Evolutionary conservation across 2,888 invertebrate genomes (phyloP).

Genomic region (Pomacea canaliculata): DNA sequence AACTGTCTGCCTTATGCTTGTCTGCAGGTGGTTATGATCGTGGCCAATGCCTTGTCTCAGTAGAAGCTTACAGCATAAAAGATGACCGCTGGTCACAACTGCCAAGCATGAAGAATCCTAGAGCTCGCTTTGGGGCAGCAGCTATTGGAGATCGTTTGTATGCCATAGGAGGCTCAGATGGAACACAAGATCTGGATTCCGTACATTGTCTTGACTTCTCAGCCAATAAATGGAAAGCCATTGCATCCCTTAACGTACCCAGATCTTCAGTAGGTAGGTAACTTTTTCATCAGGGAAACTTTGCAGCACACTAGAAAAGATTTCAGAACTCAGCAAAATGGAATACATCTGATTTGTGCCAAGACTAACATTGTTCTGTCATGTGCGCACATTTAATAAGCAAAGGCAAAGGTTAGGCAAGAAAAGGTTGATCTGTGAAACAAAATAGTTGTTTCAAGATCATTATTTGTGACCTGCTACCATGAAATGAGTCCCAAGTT

Average conservation of each 20-base stretch:
- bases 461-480: too few species aligned
- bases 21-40: constrained; percentile 35
- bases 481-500: too few species aligned
- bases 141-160: constrained; percentile 79
- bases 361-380: too few species aligned
- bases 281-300: too few species aligned
- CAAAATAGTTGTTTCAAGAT: too few species aligned
- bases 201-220: constrained; percentile 77
- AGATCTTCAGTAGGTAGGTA: constrained; percentile 77
- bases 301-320: too few species aligned
- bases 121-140: constrained; percentile 85
- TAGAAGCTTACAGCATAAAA: constrained; percentile 81
- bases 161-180: constrained; percentile 84
- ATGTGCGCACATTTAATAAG: too few species aligned
- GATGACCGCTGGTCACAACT: constrained; percentile 79
- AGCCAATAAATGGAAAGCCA: constrained; percentile 72
- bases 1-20: too few species aligned
- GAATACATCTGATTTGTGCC: too few species aligned
- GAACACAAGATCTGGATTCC: constrained; percentile 82
- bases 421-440: too few species aligned
- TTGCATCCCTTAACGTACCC: constrained; percentile 76
- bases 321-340: too few species aligned
- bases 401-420: too few species aligned
- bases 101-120: constrained; percentile 80
- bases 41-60: constrained; percentile 73